These are phyloP conservation scores for Phataginus tricuspis DNA, from an alignment of 2,797 vertebrate species.

Conservation along the genomic window DNA sequence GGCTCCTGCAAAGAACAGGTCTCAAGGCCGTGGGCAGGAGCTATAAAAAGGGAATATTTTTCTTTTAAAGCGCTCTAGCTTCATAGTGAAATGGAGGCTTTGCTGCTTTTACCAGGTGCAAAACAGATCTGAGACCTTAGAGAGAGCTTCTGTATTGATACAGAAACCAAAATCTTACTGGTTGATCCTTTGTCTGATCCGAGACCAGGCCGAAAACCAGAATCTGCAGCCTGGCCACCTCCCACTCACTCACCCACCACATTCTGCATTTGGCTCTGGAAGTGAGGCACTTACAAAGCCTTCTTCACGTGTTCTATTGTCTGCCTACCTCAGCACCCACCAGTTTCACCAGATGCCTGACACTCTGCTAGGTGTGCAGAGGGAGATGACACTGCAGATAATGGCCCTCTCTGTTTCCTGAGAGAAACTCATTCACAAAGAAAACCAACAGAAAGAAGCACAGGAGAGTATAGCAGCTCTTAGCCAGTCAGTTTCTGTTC, in stretches of 20 bases:
- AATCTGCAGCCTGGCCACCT: background rate
- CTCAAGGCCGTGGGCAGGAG: background rate
- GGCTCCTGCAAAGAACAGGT: background rate
- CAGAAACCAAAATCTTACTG: conserved; percentile 26
- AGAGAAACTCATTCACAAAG: background rate
- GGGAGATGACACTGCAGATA: background rate
- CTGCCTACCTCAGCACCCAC: conserved; percentile 23
- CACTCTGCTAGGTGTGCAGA: conserved; percentile 5
- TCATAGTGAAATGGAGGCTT: background rate
- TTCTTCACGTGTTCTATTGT: background rate
- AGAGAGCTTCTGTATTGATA: background rate
- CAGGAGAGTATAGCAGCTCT: background rate
- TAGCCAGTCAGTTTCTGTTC: no score
- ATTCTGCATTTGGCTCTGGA: background rate
- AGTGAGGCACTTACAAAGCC: background rate
- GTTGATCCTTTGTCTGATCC: conserved; percentile 1
- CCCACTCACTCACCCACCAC: conserved; percentile 4
- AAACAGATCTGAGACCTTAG: background rate
- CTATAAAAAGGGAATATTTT: conserved; percentile 31
- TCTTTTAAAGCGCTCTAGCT: background rate
- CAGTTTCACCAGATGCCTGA: background rate
- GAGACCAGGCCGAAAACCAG: conserved; percentile 22
- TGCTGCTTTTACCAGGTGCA: background rate
- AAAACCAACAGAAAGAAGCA: background rate
- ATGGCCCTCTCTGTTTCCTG: conserved; percentile 17